Conservation (phyloP, 2,888 invertebrate species). For the Spisula subtruncata region DNA sequence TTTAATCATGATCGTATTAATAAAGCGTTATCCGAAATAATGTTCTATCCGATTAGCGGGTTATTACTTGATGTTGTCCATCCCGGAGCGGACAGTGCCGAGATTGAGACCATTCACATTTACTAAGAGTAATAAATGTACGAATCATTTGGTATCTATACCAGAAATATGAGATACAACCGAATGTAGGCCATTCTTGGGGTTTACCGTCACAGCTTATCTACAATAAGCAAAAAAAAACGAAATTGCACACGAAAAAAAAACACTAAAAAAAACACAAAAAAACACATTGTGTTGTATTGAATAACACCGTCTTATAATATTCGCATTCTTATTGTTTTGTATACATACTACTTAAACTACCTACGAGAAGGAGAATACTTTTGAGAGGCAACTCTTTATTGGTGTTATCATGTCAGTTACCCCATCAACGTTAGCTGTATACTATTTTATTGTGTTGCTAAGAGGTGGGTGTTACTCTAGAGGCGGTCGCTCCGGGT, state of each 20-base stretch:
- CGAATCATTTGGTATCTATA: not conserved
- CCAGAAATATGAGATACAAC: slow-evolving; percentile 7
- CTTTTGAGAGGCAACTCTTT: no score
- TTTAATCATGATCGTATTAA: slow-evolving; percentile 45
- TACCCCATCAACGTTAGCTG: no score
- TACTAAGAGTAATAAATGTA: slow-evolving; percentile 15
- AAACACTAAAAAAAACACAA: no score
- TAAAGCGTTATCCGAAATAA: slow-evolving; percentile 26
- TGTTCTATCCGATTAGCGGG: slow-evolving; percentile 32
- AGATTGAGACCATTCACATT: slow-evolving; percentile 11
- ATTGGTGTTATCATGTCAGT: no score
- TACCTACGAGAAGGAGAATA: not conserved
- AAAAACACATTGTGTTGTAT: not conserved
- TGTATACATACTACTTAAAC: not conserved
- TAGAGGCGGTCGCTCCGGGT: no score
- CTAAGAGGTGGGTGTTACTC: no score
- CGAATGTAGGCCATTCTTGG: not conserved
- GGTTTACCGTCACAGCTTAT: not conserved
- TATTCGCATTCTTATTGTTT: not conserved
- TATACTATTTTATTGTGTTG: no score
- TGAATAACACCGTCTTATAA: not conserved
- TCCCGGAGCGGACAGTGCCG: not conserved
- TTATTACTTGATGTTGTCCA: slow-evolving; percentile 26
- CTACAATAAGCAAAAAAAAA: not conserved
- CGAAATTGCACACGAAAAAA: no score